A percentile compares a stretch with the other conserved stretches of the same genome.
These are phyloP conservation scores for Setipinna tenuifilis DNA, from an alignment of 2,797 vertebrate species.

Conservation along the genomic window DNA sequence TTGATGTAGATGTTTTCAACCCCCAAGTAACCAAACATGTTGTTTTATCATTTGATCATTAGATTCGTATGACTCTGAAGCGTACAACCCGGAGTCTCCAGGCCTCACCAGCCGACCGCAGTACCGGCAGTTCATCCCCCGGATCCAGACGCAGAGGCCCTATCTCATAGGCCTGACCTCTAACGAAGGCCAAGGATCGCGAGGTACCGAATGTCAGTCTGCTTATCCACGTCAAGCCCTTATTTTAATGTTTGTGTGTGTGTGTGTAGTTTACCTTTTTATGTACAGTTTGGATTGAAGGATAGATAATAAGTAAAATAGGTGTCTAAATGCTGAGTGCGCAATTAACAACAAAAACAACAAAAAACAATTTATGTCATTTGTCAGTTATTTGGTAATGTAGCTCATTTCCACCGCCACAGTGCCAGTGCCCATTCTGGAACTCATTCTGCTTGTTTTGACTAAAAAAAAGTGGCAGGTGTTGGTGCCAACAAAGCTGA, in stretches of 20 bases:
- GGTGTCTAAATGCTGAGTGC: too few relatives aligned
- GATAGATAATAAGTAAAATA: too few relatives aligned
- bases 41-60: constrained; percentile 16
- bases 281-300: not conserved
- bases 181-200: constrained; percentile 85
- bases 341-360: too few relatives aligned
- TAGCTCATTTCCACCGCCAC: too few relatives aligned
- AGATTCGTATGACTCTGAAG: constrained; percentile 98
- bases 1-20: too few relatives aligned
- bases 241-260: not conserved
- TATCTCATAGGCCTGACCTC: constrained; percentile 97
- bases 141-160: constrained; percentile 92
- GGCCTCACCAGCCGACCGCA: constrained; percentile 91
- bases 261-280: not conserved
- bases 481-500: too few relatives aligned
- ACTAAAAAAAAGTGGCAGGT: too few relatives aligned
- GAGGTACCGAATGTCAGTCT: constrained; percentile 77
- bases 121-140: constrained; percentile 95
- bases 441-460: too few relatives aligned
- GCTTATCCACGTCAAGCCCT: not conserved
- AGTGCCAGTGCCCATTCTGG: too few relatives aligned
- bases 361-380: too few relatives aligned
- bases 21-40: not conserved
- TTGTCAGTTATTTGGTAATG: not conserved
- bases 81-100: constrained; percentile 97